Conservation (phyloP, 2,888 invertebrate species). For the Nemapogon koenigi region DNA sequence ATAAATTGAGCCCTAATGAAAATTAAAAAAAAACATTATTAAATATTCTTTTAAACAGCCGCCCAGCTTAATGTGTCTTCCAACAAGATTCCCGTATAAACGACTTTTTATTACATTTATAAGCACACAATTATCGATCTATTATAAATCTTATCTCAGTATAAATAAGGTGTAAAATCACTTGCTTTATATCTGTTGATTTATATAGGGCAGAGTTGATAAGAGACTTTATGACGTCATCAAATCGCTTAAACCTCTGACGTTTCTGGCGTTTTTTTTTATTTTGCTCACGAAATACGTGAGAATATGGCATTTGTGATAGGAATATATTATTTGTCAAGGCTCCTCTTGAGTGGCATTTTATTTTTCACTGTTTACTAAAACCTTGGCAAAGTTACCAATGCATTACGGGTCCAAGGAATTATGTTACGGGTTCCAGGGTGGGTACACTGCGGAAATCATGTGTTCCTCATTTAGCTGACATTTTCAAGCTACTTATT, state of each 20-base stretch:
- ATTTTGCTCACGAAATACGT: constrained; percentile 24
- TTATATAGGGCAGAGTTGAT: constrained; percentile 36
- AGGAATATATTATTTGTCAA: constrained; percentile 8
- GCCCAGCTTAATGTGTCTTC: constrained; percentile 22
- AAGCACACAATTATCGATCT: constrained; percentile 2
- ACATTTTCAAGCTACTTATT: too few species aligned
- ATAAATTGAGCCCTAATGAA: too few species aligned
- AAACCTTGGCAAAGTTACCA: too few species aligned
- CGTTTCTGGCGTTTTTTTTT: constrained; percentile 17
- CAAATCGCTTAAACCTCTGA: constrained; percentile 28
- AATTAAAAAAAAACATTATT: too few species aligned
- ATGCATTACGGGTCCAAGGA: too few species aligned
- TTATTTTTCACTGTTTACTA: too few species aligned
- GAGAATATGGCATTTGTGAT: constrained; percentile 10
- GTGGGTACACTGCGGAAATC: too few species aligned
- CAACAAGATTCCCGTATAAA: constrained; percentile 26
- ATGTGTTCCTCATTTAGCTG: too few species aligned
- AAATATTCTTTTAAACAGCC: not conserved
- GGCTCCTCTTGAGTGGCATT: constrained; percentile 4
- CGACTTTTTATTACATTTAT: constrained; percentile 22
- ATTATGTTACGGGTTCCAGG: too few species aligned
- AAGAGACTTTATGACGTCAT: constrained; percentile 43
- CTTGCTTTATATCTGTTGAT: constrained; percentile 19
- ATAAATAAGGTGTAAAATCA: constrained; percentile 17
- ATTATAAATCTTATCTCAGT: constrained; percentile 12